Evolutionary conservation across 2,888 invertebrate genomes (phyloP).

Genomic region (Melanargia galathea): DNA sequence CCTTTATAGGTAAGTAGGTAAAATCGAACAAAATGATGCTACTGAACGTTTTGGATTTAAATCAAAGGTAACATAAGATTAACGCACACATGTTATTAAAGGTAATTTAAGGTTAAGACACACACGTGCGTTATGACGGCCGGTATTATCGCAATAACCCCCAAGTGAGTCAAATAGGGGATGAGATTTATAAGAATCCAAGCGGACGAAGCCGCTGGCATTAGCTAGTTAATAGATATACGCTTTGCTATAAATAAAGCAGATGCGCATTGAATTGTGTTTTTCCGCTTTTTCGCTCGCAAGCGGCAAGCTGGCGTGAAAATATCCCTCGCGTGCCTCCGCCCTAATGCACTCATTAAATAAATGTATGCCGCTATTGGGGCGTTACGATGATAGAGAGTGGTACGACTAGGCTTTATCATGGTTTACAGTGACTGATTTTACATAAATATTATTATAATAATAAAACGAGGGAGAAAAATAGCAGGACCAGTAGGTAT

Average conservation of each 20-base stretch:
- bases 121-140: no score
- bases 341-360: conserved; percentile 20
- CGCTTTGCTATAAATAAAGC: conserved; percentile 26
- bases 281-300: conserved; percentile 28
- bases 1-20: no score
- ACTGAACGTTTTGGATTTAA: no score
- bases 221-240: no score
- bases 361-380: conserved; percentile 8
- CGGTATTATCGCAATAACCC: no score
- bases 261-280: conserved; percentile 33
- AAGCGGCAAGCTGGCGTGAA: conserved; percentile 27
- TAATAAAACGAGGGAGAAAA: neutral
- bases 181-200: no score
- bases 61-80: no score
- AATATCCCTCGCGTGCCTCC: conserved; percentile 14
- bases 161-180: no score
- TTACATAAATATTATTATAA: neutral
- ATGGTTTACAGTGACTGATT: conserved; percentile 5
- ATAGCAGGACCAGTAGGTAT: neutral
- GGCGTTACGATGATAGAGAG: conserved; percentile 13
- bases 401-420: neutral
- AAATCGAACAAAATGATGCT: no score
- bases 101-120: no score
- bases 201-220: no score
- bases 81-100: neutral